Conservation (phyloP, 2,888 invertebrate genomes). For the Hirtodrosophila duncani region DNA sequence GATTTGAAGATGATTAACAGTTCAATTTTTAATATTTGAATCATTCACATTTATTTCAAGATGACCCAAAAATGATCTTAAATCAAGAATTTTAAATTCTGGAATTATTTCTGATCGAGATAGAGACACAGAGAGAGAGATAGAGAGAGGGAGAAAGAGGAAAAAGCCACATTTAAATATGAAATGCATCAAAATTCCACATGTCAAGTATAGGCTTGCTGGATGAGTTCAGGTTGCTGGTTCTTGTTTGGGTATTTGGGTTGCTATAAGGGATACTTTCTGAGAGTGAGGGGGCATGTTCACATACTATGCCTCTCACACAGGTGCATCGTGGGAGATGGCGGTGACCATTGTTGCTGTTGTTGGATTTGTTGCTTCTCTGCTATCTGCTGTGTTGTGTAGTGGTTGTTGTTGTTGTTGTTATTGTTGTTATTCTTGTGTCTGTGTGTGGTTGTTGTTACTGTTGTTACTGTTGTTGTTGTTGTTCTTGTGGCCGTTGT, state of each 20-base stretch:
- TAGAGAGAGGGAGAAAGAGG: too few relatives aligned
- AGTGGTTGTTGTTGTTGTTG: conserved; percentile 10
- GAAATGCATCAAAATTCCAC: too few relatives aligned
- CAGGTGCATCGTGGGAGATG: conserved; percentile 74
- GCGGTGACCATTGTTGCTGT: conserved; percentile 25
- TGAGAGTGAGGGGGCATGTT: conserved; percentile 24
- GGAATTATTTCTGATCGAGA: too few relatives aligned
- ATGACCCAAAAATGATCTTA: too few relatives aligned
- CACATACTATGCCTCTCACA: conserved; percentile 78
- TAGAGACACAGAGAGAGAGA: too few relatives aligned
- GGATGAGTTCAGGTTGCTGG: neutral
- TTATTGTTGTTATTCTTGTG: conserved; percentile 12
- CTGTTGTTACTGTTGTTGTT: conserved; percentile 17
- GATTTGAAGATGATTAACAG: too few relatives aligned
- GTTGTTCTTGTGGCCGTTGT: conserved; percentile 31
- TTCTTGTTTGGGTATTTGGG: conserved; percentile 4
- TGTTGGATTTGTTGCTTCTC: conserved; percentile 12
- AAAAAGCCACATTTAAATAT: neutral
- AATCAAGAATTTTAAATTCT: too few relatives aligned
- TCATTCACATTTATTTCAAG: too few relatives aligned
- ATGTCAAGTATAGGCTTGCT: too few relatives aligned
- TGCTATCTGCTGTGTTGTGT: conserved; percentile 11
- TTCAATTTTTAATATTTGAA: too few relatives aligned
- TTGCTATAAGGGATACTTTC: too few relatives aligned
- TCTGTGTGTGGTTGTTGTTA: conserved; percentile 26